Base-by-base conservation (phyloP, 2,888 invertebrate species). In the Amitus sp. region DNA sequence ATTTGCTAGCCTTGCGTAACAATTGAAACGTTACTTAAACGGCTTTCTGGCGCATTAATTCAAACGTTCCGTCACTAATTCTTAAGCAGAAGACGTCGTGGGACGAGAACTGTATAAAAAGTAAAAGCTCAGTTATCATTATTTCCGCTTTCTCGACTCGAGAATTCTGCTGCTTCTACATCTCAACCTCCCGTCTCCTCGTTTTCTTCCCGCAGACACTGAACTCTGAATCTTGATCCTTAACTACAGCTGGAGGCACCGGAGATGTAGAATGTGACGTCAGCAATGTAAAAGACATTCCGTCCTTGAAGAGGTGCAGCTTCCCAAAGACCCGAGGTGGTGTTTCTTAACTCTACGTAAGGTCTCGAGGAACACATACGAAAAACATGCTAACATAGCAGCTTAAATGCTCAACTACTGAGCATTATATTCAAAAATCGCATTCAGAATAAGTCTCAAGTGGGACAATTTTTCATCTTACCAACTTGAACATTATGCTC, bases 31-130 rank as follows among this genome's bases (percentile, higher is more conserved):
- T 49, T 13, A 23, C 37, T 45, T 53, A 60, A 60, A 47, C 50
- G 51, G 54, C 49, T 60, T 60, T 46, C 54, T 47, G 46, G 54
- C 28, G 49, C 59, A 54, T 54, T 54, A 60, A 33, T 40, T 13
- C 27, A 19, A 40, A 34, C 30, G 23, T 39, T 40, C 39, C 33
- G 47, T 42, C 42, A 50, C 47, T 48, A 54, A 60, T 49, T 59
- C 53, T 49, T 39, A 46, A 52, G 46, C 30, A 42, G n/a, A n/a
- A n/a, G 37, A 42, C 17, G 19, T 23, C 27, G 43, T 34, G 18
- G 47, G 50, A 39, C 46, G 28, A 56, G 46, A 50, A 19, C 9
- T 19, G 39, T 10, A 27, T 49, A 49, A 49, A 49, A 50, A 28
- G 45, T 30, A 10, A 30, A 50, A 17, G 50, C 50, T 50, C 43